Base-by-base conservation (phyloP, 2,113 vertebrate species). In the Monopterus albus region DNA sequence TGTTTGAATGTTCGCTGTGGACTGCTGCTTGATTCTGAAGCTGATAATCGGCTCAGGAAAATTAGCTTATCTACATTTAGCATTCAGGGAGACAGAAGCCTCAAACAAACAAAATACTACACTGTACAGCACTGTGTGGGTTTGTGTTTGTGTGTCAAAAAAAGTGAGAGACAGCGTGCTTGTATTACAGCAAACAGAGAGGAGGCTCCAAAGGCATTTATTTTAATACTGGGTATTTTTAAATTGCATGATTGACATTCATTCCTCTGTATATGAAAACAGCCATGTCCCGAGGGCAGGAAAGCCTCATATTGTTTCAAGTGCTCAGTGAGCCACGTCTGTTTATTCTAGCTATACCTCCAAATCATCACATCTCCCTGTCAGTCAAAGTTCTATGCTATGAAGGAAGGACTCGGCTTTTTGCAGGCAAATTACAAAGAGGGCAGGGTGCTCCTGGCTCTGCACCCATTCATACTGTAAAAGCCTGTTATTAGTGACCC, bases 61-160 rank as follows among this genome's bases (percentile, higher is more conserved):
- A 86, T 88, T 84, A 84, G 84, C 87, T 86, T 87, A 86, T 89
- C 86, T 88, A 33, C 84, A 66, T 81, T 88, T 82, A 85, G 72
- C 79, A 78, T 88, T 88, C 59, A 84, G 70, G 47, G 76, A 75
- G 72, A 86, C 83, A 81, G 82, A 85, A 47, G 57, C 77, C 67
- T 74, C 80, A 79, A 57, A 84, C 43, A 67, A 73, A 68, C 68
- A 65, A 72, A 72, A 77, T 62, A 52, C 35, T 45, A 29, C 25
- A 39, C 36, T 61, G 53, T 59, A 61, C 46, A 62, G 52, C 56
- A 55, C 28, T 71, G 65, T 49, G 23, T 55, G 20, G 45, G 20
- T 38, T 4, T 40, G 17, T 35, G 49, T 73, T 43, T 63, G 33
- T 45, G 62, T 50, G 29, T 36, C 43, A 56, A 5, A 35, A 51